phyloP scores from a whole-genome alignment of 2,113 vertebrate species.

The Cynopterus brachyotis region DNA sequence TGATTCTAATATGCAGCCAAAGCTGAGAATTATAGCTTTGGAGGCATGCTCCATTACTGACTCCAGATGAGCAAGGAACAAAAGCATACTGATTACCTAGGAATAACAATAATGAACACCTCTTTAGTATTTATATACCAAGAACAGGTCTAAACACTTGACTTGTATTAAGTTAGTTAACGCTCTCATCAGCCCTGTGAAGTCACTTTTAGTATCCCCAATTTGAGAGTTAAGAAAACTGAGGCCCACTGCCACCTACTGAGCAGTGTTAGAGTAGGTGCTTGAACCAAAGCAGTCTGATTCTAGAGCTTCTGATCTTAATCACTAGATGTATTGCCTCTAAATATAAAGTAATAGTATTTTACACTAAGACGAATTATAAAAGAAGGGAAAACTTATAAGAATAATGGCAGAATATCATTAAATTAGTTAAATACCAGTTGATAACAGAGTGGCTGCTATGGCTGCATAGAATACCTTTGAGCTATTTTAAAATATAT shows the following conservation, averaged over 20 bases:
- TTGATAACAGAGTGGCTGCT: neutral
- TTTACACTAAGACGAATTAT: neutral
- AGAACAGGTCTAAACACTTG: neutral
- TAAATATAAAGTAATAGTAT: neutral
- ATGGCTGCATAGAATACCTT: neutral
- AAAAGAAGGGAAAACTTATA: neutral
- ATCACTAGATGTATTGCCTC: neutral
- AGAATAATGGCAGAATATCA: neutral
- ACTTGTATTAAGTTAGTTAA: neutral
- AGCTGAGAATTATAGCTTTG: neutral
- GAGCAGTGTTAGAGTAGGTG: neutral
- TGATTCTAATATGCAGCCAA: neutral
- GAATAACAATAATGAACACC: neutral
- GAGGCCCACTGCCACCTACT: neutral
- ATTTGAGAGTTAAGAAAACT: neutral
- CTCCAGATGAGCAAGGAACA: neutral
- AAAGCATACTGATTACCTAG: neutral
- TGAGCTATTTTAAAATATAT: neutral
- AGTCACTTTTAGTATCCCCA: neutral
- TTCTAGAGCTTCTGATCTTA: neutral
- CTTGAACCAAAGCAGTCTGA: neutral
- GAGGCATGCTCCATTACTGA: neutral
- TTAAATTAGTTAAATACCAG: neutral
- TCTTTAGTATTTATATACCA: neutral
- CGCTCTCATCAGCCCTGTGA: neutral